phyloP scores from a whole-genome alignment of 1,140 invertebrate genomes.

The Drosophila nigrodunni region DNA sequence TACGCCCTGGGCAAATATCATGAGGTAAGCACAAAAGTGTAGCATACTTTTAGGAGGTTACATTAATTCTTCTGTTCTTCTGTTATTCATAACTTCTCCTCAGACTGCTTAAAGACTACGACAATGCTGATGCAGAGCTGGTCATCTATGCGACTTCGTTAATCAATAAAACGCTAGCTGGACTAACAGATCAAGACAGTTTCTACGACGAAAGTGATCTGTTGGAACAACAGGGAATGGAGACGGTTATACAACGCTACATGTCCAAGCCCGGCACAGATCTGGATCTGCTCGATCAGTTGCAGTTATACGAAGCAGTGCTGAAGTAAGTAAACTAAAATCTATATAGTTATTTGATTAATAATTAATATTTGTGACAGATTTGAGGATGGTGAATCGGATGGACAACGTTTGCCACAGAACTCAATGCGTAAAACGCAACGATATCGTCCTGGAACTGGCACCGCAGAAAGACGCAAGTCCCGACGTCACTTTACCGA shows the following conservation, averaged over 20 bases:
- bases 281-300: slow-evolving; percentile 95
- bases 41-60: slow-evolving; percentile 8
- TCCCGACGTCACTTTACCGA: slow-evolving; percentile 90
- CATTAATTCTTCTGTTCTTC: neutral
- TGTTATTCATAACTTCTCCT: no score
- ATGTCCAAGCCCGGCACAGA: slow-evolving; percentile 97
- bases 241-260: slow-evolving; percentile 95
- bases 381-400: slow-evolving; percentile 84
- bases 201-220: slow-evolving; percentile 99
- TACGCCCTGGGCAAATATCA: slow-evolving; percentile 86
- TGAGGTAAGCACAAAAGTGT: slow-evolving; percentile 75
- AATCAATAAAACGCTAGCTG: slow-evolving; percentile 98
- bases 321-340: slow-evolving; percentile 88
- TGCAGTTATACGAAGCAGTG: slow-evolving; percentile 98
- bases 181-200: slow-evolving; percentile 97
- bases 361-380: slow-evolving; percentile 25
- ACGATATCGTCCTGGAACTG: slow-evolving; percentile 88
- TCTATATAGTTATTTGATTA: no score
- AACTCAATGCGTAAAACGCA: slow-evolving; percentile 92
- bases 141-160: slow-evolving; percentile 98
- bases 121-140: slow-evolving; percentile 97
- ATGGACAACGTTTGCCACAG: slow-evolving; percentile 87
- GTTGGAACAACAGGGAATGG: slow-evolving; percentile 98
- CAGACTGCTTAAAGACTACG: slow-evolving; percentile 95
- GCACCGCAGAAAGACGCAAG: slow-evolving; percentile 89